Percentiles rank a stretch among this genome's conserved stretches.
phyloP scores from a whole-genome alignment of 2,888 invertebrate species.

The Leptinotarsa tumamoca region DNA sequence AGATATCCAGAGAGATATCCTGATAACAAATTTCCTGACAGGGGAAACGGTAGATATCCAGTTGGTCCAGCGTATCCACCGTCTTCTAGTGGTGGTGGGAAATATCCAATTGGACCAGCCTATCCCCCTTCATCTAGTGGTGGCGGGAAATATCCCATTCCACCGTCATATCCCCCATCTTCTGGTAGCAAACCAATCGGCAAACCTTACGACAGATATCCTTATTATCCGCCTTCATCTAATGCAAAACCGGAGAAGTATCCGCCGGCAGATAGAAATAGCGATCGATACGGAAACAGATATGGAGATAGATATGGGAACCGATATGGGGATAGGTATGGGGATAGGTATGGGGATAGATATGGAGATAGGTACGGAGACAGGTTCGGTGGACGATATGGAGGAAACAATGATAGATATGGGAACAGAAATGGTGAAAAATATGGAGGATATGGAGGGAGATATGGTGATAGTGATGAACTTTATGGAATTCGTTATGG shows the following conservation, averaged over 20 bases:
- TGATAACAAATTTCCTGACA: slow-evolving; percentile 63
- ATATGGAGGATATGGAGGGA: slow-evolving; percentile 48
- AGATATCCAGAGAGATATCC: slow-evolving; percentile 63
- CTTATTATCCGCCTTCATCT: slow-evolving; percentile 50
- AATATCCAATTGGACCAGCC: slow-evolving; percentile 52
- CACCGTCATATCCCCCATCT: slow-evolving; percentile 22
- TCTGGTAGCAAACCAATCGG: slow-evolving; percentile 28
- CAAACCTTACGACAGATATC: slow-evolving; percentile 40
- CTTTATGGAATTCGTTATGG: slow-evolving; percentile 50
- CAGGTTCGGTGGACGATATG: slow-evolving; percentile 46
- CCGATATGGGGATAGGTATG: slow-evolving; percentile 30
- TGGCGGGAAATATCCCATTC: slow-evolving; percentile 49
- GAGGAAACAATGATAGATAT: slow-evolving; percentile 45
- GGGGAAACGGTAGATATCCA: slow-evolving; percentile 61
- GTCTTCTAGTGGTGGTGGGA: slow-evolving; percentile 55
- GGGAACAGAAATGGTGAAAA: slow-evolving; percentile 41
- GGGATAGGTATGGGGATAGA: slow-evolving; percentile 45
- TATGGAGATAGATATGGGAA: slow-evolving; percentile 51
- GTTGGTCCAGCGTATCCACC: slow-evolving; percentile 52
- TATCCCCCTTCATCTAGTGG: slow-evolving; percentile 42
- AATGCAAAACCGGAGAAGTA: slow-evolving; percentile 40
- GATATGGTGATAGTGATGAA: slow-evolving; percentile 41
- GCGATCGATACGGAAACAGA: slow-evolving; percentile 9
- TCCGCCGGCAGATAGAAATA: slow-evolving; percentile 27
- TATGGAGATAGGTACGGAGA: slow-evolving; percentile 28